A percentile compares a stretch with the other conserved stretches of the same genome.
Conservation (phyloP, 92 coral and sea anemone species). For the Micromussa lordhowensis region DNA sequence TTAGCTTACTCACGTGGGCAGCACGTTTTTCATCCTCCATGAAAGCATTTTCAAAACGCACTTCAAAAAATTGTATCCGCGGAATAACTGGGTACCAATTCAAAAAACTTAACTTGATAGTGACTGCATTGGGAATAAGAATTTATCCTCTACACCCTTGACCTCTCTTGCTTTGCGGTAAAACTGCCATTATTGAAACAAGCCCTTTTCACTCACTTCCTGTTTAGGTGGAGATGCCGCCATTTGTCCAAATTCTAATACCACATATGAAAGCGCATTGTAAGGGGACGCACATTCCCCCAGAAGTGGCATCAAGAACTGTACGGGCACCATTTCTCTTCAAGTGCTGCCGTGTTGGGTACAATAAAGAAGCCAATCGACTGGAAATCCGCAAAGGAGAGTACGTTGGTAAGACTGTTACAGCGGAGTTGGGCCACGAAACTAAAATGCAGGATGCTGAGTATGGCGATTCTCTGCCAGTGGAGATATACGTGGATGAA, state of each 20-base stretch:
- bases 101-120: too few species aligned
- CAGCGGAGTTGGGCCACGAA: neutral
- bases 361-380: slow-evolving; percentile 4
- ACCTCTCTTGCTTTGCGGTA: too few species aligned
- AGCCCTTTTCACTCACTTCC: neutral
- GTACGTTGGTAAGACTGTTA: neutral
- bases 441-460: neutral
- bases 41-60: too few species aligned
- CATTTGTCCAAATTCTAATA: neutral
- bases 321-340: neutral
- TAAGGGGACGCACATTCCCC: neutral
- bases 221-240: neutral
- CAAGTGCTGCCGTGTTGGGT: slow-evolving; percentile 6
- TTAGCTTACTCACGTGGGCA: too few species aligned
- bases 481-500: neutral
- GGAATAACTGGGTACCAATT: too few species aligned
- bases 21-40: too few species aligned
- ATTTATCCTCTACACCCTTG: too few species aligned
- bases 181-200: too few species aligned
- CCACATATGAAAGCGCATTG: neutral
- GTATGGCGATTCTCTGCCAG: neutral
- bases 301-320: slow-evolving; percentile 9
- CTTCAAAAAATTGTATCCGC: too few species aligned
- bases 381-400: slow-evolving; percentile 6
- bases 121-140: too few species aligned